These are phyloP conservation scores for Cartodere bifasciata DNA, from an alignment of 2,888 invertebrate genomes.

Conservation along the genomic window DNA sequence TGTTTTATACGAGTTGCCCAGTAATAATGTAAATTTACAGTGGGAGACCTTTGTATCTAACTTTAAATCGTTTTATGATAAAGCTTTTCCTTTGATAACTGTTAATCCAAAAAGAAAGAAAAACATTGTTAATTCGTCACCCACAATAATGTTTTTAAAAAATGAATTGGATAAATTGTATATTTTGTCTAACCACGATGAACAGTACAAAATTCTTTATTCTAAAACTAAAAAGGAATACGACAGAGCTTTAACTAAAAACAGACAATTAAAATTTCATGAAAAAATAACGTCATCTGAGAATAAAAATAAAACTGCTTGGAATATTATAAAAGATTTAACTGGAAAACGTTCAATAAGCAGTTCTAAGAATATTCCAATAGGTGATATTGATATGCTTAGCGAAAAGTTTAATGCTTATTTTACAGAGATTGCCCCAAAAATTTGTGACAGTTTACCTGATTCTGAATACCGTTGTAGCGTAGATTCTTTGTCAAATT, in stretches of 20 bases:
- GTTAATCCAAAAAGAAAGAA: conserved; percentile 1
- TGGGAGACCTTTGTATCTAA: conserved; percentile 3
- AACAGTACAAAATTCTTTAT: conserved; percentile 1
- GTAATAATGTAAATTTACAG: neutral
- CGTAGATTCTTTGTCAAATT: too few relatives aligned
- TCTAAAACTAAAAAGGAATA: neutral
- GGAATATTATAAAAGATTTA: neutral
- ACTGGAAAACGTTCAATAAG: too few relatives aligned
- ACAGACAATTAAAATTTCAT: neutral
- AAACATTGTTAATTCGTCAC: conserved; percentile 1
- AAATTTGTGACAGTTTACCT: too few relatives aligned
- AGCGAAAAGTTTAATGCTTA: neutral
- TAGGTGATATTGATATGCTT: neutral
- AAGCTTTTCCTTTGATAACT: conserved; percentile 1
- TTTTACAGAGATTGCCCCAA: neutral
- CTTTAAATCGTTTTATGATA: neutral
- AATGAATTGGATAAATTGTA: conserved; percentile 2
- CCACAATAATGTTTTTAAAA: neutral
- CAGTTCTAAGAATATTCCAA: neutral
- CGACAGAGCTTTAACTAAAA: conserved; percentile 1
- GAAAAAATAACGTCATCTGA: neutral
- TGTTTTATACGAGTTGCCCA: neutral
- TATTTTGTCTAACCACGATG: neutral
- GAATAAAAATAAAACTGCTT: conserved; percentile 5
- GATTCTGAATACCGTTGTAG: too few relatives aligned